Evolutionary conservation across 2,888 invertebrate genomes (phyloP).

Genomic region (Diarsia rubi): DNA sequence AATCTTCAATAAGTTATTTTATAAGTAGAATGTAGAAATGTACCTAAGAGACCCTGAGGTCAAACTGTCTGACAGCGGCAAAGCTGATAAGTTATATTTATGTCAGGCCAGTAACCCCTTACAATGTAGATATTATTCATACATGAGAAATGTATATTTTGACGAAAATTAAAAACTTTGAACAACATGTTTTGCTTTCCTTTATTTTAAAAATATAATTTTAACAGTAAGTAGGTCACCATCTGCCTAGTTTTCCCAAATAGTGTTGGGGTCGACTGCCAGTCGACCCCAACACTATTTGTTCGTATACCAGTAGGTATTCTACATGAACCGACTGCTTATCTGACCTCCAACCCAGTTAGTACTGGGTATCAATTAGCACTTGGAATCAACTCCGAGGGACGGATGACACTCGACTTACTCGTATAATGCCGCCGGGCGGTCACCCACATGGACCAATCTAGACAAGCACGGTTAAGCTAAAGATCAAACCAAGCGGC

Average conservation of each 20-base stretch:
- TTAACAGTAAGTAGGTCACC: not conserved
- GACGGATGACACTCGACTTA: not conserved
- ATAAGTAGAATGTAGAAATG: not conserved
- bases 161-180: not conserved
- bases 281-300: too few species aligned
- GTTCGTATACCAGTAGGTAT: not conserved
- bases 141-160: not conserved
- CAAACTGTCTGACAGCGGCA: slow-evolving; percentile 34
- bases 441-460: not conserved
- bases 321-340: not conserved
- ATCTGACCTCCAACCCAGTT: not conserved
- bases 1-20: not conserved
- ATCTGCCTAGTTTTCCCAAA: not conserved
- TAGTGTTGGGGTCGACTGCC: not conserved
- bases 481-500: not conserved
- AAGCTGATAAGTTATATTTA: slow-evolving; percentile 41
- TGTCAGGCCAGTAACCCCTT: slow-evolving; percentile 44
- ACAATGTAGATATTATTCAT: not conserved
- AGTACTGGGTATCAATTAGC: not conserved
- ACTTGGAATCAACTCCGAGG: not conserved
- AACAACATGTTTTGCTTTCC: not conserved
- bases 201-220: not conserved
- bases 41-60: slow-evolving; percentile 33
- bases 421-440: not conserved
- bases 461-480: not conserved